phyloP scores from a whole-genome alignment of 1,140 invertebrate genomes.

The Scaptomyza graminum region DNA sequence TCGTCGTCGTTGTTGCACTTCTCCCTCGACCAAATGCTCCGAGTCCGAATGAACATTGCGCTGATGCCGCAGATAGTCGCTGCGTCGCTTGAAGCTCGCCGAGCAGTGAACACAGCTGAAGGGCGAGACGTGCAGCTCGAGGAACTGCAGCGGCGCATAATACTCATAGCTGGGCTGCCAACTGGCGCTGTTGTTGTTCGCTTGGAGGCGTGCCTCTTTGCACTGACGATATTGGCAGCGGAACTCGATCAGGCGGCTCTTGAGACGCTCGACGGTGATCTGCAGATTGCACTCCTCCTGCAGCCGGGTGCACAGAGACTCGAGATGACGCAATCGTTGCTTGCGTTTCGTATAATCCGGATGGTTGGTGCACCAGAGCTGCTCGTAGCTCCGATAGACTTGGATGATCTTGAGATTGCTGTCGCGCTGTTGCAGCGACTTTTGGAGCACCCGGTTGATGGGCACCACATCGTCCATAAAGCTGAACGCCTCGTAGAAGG shows the following conservation, averaged over 20 bases:
- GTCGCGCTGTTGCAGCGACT: conserved; percentile 55
- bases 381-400: conserved; percentile 63
- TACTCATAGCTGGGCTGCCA: conserved; percentile 64
- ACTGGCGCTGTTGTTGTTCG: conserved; percentile 15
- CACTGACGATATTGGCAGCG: conserved; percentile 70
- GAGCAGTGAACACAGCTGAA: conserved; percentile 59
- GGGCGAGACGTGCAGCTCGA: conserved; percentile 68
- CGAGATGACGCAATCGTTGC: conserved; percentile 56
- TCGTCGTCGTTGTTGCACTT: conserved; percentile 11
- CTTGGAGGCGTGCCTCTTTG: conserved; percentile 53
- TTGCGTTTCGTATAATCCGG: conserved; percentile 71
- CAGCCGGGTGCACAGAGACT: conserved; percentile 60
- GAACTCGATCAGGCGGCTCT: conserved; percentile 70
- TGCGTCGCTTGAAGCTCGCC: conserved; percentile 55
- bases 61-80: conserved; percentile 58
- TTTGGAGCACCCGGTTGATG: conserved; percentile 60
- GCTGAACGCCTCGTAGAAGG: conserved; percentile 63
- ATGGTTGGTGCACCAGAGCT: conserved; percentile 71
- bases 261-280: conserved; percentile 62
- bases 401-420: conserved; percentile 73
- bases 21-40: conserved; percentile 14
- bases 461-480: conserved; percentile 72
- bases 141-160: conserved; percentile 59
- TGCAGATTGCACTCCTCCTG: conserved; percentile 71
- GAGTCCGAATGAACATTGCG: conserved; percentile 53